Evolutionary conservation across 2,113 vertebrate species (phyloP).

Genomic region (Melanerpes formicivorus): DNA sequence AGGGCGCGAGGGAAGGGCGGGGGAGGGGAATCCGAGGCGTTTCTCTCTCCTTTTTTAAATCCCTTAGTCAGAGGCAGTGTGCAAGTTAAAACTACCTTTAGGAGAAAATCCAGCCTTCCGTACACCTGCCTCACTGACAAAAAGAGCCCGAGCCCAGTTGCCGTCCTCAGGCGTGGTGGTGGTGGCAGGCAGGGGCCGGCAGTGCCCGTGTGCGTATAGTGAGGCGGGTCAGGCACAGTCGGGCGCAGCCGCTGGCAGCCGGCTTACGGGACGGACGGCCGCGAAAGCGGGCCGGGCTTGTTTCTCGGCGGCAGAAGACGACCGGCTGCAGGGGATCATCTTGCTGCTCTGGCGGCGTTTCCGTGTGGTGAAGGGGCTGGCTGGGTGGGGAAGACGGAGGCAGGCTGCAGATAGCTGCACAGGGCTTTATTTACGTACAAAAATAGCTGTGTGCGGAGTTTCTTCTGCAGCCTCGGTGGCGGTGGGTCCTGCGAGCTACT

Average conservation of each 20-base stretch:
- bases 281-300: background rate
- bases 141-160: background rate
- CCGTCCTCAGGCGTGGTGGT: background rate
- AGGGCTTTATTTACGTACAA: conserved; percentile 28
- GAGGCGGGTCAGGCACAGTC: background rate
- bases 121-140: background rate
- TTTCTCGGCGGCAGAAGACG: conserved; percentile 27
- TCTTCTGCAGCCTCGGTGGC: background rate
- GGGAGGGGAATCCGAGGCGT: background rate
- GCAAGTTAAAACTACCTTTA: background rate
- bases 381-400: conserved; percentile 34
- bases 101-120: background rate
- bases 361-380: background rate
- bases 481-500: background rate
- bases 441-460: background rate
- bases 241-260: background rate
- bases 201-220: background rate
- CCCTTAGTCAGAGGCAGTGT: background rate
- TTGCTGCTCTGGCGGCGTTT: conserved; percentile 4
- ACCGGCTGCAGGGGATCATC: conserved; percentile 31
- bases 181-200: background rate
- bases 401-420: background rate
- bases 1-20: background rate
- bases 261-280: background rate
- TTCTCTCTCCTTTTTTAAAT: background rate